phyloP scores from a whole-genome alignment of 1,140 invertebrate genomes.

The Notospermus geniculatus region DNA sequence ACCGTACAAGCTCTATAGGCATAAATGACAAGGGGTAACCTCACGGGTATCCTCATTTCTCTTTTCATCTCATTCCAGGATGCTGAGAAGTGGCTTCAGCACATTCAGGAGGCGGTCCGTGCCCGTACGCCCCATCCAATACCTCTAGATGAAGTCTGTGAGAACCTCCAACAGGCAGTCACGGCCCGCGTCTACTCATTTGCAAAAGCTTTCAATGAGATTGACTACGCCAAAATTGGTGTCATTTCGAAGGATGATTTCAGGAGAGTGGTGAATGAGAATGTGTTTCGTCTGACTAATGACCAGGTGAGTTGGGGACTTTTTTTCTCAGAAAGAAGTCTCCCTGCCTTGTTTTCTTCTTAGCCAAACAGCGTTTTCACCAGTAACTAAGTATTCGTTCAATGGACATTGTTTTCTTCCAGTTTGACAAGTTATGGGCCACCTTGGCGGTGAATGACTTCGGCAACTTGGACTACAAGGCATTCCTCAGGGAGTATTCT shows the following conservation, averaged over 20 bases:
- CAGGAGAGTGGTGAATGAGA: slow-evolving; percentile 34
- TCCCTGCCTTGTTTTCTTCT: no score
- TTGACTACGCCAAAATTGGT: slow-evolving; percentile 49
- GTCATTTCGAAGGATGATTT: slow-evolving; percentile 47
- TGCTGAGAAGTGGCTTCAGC: slow-evolving; percentile 32
- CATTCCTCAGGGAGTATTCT: slow-evolving; percentile 34
- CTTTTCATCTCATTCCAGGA: slow-evolving; percentile 22
- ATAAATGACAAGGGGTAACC: no score
- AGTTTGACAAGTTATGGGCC: slow-evolving; percentile 47
- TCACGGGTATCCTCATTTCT: no score
- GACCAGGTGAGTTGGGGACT: slow-evolving; percentile 39
- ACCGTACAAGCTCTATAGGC: no score
- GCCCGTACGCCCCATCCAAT: slow-evolving; percentile 25
- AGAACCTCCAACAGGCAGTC: slow-evolving; percentile 39
- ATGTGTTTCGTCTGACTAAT: slow-evolving; percentile 41
- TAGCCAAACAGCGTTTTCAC: no score
- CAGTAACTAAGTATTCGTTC: neutral
- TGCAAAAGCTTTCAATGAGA: slow-evolving; percentile 33
- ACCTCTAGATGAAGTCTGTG: slow-evolving; percentile 35
- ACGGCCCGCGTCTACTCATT: slow-evolving; percentile 35
- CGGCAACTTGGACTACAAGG: slow-evolving; percentile 45
- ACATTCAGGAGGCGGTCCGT: slow-evolving; percentile 25
- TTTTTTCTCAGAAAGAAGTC: neutral
- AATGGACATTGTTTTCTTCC: slow-evolving; percentile 12
- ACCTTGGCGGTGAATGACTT: slow-evolving; percentile 41